Percentiles rank a stretch among this genome's conserved stretches.
Conservation (phyloP, 1,140 invertebrate species). For the Formica selysi region DNA sequence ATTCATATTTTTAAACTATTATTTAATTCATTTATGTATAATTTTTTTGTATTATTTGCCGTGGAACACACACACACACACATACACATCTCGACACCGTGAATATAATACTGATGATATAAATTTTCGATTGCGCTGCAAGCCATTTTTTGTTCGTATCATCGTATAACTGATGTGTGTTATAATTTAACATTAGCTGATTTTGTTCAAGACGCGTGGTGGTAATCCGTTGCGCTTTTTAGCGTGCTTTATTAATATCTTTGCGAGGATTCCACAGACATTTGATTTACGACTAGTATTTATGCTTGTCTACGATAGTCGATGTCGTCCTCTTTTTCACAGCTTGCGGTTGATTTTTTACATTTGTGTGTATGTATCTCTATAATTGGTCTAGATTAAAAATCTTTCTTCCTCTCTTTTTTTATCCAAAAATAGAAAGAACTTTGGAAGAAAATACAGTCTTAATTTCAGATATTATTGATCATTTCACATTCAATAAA, state of each 20-base stretch:
- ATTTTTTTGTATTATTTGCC: background rate
- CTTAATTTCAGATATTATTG: background rate
- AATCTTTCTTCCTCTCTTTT: background rate
- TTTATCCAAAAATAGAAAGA: background rate
- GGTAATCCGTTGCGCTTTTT: slow-evolving; percentile 38
- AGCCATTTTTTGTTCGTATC: slow-evolving; percentile 30
- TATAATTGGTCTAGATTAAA: background rate
- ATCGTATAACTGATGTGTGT: slow-evolving; percentile 30
- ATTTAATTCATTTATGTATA: slow-evolving; percentile 20
- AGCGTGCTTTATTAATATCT: slow-evolving; percentile 41
- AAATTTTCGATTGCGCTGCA: background rate
- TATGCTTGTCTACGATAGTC: slow-evolving; percentile 5
- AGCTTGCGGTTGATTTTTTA: background rate
- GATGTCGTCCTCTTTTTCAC: slow-evolving; percentile 17
- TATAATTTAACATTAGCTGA: slow-evolving; percentile 51
- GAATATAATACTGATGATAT: slow-evolving; percentile 31
- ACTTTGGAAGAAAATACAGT: background rate
- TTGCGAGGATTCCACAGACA: background rate
- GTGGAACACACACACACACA: background rate
- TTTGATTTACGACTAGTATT: slow-evolving; percentile 37
- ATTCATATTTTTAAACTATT: slow-evolving; percentile 32
- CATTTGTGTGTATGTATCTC: too few species aligned
- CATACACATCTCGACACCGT: background rate
- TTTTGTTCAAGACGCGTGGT: background rate
- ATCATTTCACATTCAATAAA: background rate